These are phyloP conservation scores for Cydia amplana DNA, from an alignment of 1,140 invertebrate genomes.

Conservation along the genomic window DNA sequence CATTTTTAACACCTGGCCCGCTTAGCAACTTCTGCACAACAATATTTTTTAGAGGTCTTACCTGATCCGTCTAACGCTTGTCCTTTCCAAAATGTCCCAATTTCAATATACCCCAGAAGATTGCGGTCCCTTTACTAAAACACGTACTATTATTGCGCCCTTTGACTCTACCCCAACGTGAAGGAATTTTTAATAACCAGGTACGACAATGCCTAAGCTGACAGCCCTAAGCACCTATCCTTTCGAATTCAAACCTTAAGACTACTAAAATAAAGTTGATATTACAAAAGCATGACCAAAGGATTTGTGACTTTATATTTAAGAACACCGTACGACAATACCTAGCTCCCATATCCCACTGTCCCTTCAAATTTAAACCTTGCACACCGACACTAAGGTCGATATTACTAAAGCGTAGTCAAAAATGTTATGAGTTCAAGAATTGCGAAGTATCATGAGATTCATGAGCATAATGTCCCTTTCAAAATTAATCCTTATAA, in stretches of 20 bases:
- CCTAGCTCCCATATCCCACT: neutral
- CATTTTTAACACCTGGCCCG: no score
- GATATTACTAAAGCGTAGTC: neutral
- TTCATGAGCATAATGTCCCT: neutral
- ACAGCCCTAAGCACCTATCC: neutral
- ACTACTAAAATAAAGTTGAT: neutral
- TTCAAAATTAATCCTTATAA: no score
- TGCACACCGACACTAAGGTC: neutral
- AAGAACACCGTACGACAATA: constrained; percentile 1
- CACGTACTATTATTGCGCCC: constrained; percentile 23
- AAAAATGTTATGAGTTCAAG: neutral
- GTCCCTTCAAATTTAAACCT: neutral
- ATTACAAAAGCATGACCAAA: neutral
- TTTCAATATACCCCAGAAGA: neutral
- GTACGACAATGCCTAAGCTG: neutral
- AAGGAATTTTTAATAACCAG: constrained; percentile 31
- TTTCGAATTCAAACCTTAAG: neutral
- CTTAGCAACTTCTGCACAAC: no score
- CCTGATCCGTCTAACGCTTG: no score
- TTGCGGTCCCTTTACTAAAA: constrained; percentile 14
- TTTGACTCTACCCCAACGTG: constrained; percentile 16
- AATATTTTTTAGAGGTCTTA: no score
- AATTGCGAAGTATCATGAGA: neutral
- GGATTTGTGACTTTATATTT: neutral
- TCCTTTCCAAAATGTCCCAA: neutral